These are phyloP conservation scores for Vultur gryphus DNA, from an alignment of 2,797 vertebrate genomes.

Conservation along the genomic window DNA sequence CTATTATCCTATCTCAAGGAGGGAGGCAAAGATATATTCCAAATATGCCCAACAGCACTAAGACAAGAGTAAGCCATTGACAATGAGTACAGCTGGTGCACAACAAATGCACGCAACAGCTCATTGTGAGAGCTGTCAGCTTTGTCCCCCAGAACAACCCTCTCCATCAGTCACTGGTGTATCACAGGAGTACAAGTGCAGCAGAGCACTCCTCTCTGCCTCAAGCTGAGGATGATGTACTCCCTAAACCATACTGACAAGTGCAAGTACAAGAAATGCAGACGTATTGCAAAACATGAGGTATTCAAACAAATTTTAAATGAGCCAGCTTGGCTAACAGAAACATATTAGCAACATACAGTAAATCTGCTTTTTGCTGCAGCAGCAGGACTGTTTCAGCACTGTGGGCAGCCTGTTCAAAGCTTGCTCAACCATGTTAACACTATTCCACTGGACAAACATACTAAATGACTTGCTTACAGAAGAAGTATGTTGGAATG, in stretches of 20 bases:
- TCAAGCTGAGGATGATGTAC: not conserved
- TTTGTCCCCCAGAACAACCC: not conserved
- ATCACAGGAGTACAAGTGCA: fast-evolving
- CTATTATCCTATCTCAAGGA: not conserved
- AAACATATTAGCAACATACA: not conserved
- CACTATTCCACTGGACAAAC: not conserved
- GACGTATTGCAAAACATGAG: not conserved
- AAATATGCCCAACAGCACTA: not conserved
- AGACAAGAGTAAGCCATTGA: not conserved
- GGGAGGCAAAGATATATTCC: not conserved
- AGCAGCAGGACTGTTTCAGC: not conserved
- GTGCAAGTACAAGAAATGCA: not conserved
- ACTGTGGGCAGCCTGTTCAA: not conserved
- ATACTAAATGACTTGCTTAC: not conserved
- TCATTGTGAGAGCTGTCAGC: not conserved
- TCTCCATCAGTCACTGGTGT: not conserved
- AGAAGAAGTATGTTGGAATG: not conserved
- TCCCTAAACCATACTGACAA: not conserved
- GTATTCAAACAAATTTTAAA: not conserved
- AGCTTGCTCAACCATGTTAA: not conserved
- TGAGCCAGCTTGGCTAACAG: not conserved
- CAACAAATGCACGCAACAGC: not conserved
- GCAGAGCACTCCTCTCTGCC: not conserved
- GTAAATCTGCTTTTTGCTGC: not conserved
- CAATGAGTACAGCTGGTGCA: not conserved